A percentile compares a stretch with the other conserved stretches of the same genome.
These are phyloP conservation scores for Casuarius casuarius DNA, from an alignment of 2,113 vertebrate genomes.

Conservation along the genomic window DNA sequence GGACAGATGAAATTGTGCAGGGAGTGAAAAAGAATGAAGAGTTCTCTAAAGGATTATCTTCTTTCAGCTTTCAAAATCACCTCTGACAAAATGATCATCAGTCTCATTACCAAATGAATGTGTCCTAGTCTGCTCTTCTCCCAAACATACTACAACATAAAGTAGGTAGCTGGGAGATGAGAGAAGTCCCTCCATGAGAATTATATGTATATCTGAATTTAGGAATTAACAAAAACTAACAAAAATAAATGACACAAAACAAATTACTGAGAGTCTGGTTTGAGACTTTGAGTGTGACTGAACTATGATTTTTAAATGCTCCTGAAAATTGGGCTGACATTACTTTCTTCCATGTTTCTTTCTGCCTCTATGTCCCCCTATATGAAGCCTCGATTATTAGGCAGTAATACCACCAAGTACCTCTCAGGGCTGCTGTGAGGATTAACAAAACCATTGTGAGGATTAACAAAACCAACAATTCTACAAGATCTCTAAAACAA, in stretches of 20 bases:
- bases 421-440: not conserved
- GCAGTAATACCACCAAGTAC: not conserved
- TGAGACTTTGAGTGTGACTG: not conserved
- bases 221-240: not conserved
- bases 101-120: not conserved
- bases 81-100: not conserved
- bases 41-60: not conserved
- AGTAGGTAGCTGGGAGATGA: not conserved
- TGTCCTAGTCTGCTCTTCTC: not conserved
- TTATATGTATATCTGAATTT: not conserved
- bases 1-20: not conserved
- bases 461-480: not conserved
- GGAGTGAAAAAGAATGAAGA: not conserved
- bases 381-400: not conserved
- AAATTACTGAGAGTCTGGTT: not conserved
- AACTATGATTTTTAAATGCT: not conserved
- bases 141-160: not conserved
- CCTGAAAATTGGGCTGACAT: not conserved
- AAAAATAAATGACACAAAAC: not conserved
- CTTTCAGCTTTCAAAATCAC: constrained; percentile 17
- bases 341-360: not conserved
- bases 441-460: not conserved
- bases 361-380: not conserved
- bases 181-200: not conserved
- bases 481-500: not conserved